Evolutionary conservation across 2,888 invertebrate genomes (phyloP).

Genomic region (Xestia ashworthii): DNA sequence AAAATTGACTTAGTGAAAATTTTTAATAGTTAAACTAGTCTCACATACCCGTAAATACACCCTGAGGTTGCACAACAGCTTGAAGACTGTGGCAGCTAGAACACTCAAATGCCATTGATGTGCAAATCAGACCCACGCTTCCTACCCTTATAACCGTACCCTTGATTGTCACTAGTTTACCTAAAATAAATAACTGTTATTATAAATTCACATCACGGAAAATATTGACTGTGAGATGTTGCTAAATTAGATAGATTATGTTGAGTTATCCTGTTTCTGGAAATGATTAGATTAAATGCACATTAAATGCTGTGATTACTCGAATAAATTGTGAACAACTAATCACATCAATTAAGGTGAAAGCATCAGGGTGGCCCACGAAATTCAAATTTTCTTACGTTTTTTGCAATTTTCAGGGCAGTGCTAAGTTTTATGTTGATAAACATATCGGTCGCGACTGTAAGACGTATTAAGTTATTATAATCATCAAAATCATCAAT

Average conservation of each 20-base stretch:
- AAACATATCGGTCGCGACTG: too few relatives aligned
- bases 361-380: too few relatives aligned
- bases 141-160: constrained; percentile 96
- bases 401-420: too few relatives aligned
- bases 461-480: too few relatives aligned
- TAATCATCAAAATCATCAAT: too few relatives aligned
- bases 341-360: background rate
- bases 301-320: background rate
- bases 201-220: background rate
- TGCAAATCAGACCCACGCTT: constrained; percentile 93
- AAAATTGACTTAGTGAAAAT: background rate
- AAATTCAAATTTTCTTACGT: too few relatives aligned
- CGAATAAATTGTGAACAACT: background rate
- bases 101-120: constrained; percentile 95
- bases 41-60: constrained; percentile 85
- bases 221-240: background rate
- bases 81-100: constrained; percentile 92
- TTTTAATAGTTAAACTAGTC: background rate
- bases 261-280: background rate
- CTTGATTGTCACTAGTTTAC: constrained; percentile 94
- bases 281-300: background rate
- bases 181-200: constrained; percentile 79
- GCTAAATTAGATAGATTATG: background rate
- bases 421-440: too few relatives aligned
- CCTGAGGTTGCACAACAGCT: constrained; percentile 92